Evolutionary conservation across 2,797 vertebrate genomes (phyloP), one percentile per base, ranked within the genome.

Genomic region (Pelobates cultripes): DNA sequence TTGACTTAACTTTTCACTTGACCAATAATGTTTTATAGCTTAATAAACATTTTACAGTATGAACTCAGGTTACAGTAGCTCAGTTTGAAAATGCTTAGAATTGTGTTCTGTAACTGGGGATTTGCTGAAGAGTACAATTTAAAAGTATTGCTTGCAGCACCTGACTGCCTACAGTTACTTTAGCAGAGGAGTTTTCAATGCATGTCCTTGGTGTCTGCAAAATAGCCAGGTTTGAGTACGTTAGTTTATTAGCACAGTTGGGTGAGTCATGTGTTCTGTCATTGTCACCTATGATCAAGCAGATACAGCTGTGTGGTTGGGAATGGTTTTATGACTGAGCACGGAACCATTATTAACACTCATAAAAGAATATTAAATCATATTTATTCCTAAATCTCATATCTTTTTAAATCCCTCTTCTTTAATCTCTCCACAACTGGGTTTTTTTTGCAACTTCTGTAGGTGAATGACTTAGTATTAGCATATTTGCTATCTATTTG

Each of bases 71-170:
- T 6, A 51, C 47, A 51, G 47, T 51, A 40, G 6, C 61, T 28
- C 61, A 28, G 7, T 64, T 28, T 64, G n/a, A 64, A 64, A 64
- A 12, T 64, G 61, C 61, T 64, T 64, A 64, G 61, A 7, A 40
- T 4, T 64, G 61, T 17, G 7, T 40, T 28, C 61, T n/a, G 61
- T 40, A 64, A n/a, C 17, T 40, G n/a, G 5, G n/a, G 17, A 40
- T 64, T 40, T 64, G 61, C 61, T 64, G 61, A 64, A 64, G 17
- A n/a, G 61, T 3, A 64, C 61, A 40, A 40, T 64, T 64, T 64
- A n/a, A 6, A 3, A 7, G 28, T 64, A 64, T 64, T 64, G 61
- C 17, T 64, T 64, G 47, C 47, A 51, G 47, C 47, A 64, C 17
- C 61, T 57, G 55, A 12, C 4, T 57, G 55, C 14, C 4, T 64